Evolutionary conservation across 2,888 invertebrate species (phyloP).

Genomic region (Cremastobaeus sp.): DNA sequence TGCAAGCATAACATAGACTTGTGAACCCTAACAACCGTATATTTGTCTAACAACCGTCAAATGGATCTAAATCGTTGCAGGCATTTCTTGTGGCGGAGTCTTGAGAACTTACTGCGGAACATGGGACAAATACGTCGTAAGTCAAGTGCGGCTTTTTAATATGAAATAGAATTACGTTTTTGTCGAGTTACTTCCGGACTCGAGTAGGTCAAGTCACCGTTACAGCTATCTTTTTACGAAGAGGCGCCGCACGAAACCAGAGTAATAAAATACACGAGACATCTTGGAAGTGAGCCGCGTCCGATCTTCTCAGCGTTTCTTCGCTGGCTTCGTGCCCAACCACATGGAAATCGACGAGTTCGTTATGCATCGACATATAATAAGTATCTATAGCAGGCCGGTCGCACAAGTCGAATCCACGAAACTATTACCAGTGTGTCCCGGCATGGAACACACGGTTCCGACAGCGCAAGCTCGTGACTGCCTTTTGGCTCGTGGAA

Average conservation of each 20-base stretch:
- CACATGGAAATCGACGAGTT: constrained; percentile 66
- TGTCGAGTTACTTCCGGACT: constrained; percentile 63
- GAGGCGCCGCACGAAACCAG: constrained; percentile 65
- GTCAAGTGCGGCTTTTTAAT: constrained; percentile 46
- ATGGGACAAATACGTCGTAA: constrained; percentile 32
- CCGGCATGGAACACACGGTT: constrained; percentile 27
- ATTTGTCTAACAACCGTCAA: too few species aligned
- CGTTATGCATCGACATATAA: constrained; percentile 64
- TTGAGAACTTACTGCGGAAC: constrained; percentile 26
- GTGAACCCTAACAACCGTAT: too few species aligned
- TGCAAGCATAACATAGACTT: too few species aligned
- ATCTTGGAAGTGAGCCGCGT: constrained; percentile 66
- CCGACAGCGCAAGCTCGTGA: constrained; percentile 44
- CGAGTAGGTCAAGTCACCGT: constrained; percentile 74
- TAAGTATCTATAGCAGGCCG: constrained; percentile 45
- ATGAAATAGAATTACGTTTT: constrained; percentile 53
- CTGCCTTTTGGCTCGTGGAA: constrained; percentile 54
- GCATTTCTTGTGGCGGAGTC: too few species aligned
- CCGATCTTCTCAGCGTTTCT: constrained; percentile 56
- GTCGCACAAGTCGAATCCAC: constrained; percentile 54
- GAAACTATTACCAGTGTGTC: constrained; percentile 46
- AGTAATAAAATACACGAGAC: constrained; percentile 67
- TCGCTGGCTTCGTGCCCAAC: constrained; percentile 47
- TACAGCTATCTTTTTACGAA: constrained; percentile 67
- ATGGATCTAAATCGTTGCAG: too few species aligned